Evolutionary conservation across 2,113 vertebrate genomes (phyloP).

Genomic region (Panthera tigris): DNA sequence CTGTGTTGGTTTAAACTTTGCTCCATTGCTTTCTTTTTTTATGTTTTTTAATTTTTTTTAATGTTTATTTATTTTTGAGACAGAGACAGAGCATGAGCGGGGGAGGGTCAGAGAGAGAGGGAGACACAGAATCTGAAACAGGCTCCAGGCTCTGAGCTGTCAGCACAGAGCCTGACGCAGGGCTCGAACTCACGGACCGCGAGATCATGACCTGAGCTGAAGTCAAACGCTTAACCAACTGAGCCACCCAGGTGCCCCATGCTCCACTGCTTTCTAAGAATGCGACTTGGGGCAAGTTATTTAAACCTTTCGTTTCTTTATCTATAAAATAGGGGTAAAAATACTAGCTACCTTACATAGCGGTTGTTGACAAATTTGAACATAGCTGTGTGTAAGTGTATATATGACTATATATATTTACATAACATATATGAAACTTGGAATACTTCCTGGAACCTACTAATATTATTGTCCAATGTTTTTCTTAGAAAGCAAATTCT

Average conservation of each 20-base stretch:
- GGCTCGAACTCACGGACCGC: too few relatives aligned
- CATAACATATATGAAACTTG: background rate
- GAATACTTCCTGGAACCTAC: background rate
- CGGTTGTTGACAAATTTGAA: background rate
- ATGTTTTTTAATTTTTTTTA: too few relatives aligned
- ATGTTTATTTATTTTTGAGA: too few relatives aligned
- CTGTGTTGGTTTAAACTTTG: background rate
- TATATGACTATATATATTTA: background rate
- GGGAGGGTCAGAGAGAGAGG: too few relatives aligned
- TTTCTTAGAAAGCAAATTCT: background rate
- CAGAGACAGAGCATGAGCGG: too few relatives aligned
- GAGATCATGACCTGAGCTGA: too few relatives aligned
- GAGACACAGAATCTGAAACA: too few relatives aligned
- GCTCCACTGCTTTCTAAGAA: background rate
- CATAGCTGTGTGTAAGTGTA: background rate
- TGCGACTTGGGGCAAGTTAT: background rate
- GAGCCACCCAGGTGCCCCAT: too few relatives aligned
- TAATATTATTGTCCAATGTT: background rate
- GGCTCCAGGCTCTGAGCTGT: too few relatives aligned
- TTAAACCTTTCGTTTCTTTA: background rate
- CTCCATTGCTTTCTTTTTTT: background rate
- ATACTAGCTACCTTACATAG: background rate
- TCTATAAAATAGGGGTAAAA: background rate
- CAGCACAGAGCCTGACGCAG: too few relatives aligned
- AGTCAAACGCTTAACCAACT: too few relatives aligned